Conservation (phyloP, 2,888 invertebrate genomes). For the Drosophila testacea region DNA sequence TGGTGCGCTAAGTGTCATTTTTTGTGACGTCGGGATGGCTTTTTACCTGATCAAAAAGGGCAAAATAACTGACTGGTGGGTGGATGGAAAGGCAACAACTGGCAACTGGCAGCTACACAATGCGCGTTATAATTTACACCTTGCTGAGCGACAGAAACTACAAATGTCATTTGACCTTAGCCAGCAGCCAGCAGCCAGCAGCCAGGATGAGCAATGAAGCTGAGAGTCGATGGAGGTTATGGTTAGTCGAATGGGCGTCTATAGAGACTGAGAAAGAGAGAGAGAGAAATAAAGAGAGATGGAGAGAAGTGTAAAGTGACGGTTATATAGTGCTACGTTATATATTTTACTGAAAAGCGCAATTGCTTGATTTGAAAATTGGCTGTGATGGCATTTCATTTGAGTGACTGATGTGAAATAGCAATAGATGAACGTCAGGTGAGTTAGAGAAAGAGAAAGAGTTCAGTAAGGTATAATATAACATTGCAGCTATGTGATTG, state of each 20-base stretch:
- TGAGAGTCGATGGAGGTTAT: not conserved
- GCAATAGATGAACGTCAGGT: not conserved
- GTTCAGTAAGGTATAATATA: slow-evolving; percentile 36
- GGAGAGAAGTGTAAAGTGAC: slow-evolving; percentile 23
- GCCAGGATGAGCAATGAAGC: slow-evolving; percentile 5
- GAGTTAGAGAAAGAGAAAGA: not conserved
- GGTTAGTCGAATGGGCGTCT: slow-evolving; percentile 17
- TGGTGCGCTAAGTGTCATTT: slow-evolving; percentile 79
- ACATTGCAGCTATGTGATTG: slow-evolving; percentile 50
- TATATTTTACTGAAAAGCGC: slow-evolving; percentile 73
- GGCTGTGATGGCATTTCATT: slow-evolving; percentile 72
- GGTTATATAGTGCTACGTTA: slow-evolving; percentile 64
- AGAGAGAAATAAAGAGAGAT: not conserved
- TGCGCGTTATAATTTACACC: slow-evolving; percentile 80
- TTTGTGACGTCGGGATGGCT: slow-evolving; percentile 76
- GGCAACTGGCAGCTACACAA: slow-evolving; percentile 68
- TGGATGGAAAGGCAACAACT: slow-evolving; percentile 13
- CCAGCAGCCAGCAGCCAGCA: slow-evolving; percentile 26
- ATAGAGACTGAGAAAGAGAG: not conserved
- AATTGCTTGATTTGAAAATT: slow-evolving; percentile 79
- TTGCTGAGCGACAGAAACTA: slow-evolving; percentile 65
- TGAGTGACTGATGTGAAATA: slow-evolving; percentile 59
- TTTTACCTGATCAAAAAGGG: slow-evolving; percentile 67
- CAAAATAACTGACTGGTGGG: slow-evolving; percentile 37
- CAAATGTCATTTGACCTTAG: slow-evolving; percentile 78